Evolutionary conservation across 2,888 invertebrate species (phyloP), one percentile per base, ranked within the genome.

Genomic region (Lacanobia wlatinum): DNA sequence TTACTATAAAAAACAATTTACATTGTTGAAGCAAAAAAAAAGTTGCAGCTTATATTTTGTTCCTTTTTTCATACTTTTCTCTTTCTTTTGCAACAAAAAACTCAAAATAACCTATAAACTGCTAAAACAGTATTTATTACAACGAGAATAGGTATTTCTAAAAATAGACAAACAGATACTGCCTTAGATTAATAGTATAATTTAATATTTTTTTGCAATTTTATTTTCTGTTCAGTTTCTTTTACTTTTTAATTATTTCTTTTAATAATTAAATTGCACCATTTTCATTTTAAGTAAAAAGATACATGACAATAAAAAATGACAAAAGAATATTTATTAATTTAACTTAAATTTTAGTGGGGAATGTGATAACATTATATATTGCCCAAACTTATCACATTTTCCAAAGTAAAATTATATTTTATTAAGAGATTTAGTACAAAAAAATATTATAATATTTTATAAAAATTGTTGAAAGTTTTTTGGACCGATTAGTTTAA

Each of bases 321-420:
- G 83, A 84, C 70, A 64, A 83, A 87, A 85, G 78, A 78, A 82
- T 71, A 78, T 70, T 80, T 68, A 66, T 78, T 81, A 84, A 78
- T 82, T 78, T 76, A 72, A 73, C 46, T 84, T 83, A 64, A 64
- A 78, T 75, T 82, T 73, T 78, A 74, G 73, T 86, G 90, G 87
- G 83, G 82, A 88, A 88, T 86, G 81, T 86, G 90, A 83, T 90
- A 88, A 87, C 73, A 73, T 75, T 76, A 84, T 85, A 71, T 86
- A 90, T 90, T 90, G 90, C 90, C 90, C 90, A 85, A 89, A 82
- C 61, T 88, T 87, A 87, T 82, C 85, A 86, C 82, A 83, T 86
- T 89, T 87, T 78, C 85, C 87, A 86, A 84, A 67, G 59, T 66
- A 74, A 79, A 70, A 80, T 75, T 70, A 76, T 82, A 80, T 83